Conservation (phyloP, 2,113 vertebrate genomes). For the Hydrolagus affinis region DNA sequence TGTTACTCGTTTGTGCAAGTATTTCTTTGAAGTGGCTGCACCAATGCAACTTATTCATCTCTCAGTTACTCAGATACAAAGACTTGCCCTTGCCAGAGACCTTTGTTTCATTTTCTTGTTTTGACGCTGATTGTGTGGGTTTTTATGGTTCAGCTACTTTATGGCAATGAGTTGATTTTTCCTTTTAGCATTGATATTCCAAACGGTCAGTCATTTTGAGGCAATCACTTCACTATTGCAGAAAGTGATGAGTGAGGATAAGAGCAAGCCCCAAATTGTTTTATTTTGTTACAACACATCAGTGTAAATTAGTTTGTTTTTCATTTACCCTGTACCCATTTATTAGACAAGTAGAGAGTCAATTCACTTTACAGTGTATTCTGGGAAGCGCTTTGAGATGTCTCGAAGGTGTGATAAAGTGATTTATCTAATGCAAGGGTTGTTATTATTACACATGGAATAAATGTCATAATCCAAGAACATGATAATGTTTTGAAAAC, state of each 20-base stretch:
- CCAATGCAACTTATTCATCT: not conserved
- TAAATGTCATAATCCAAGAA: not conserved
- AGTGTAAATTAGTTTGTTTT: too few species aligned
- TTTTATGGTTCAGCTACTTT: not conserved
- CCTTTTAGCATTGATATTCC: not conserved
- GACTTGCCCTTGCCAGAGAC: not conserved
- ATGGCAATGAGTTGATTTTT: not conserved
- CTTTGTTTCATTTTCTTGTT: not conserved
- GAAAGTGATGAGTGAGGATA: too few species aligned
- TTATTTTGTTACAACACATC: too few species aligned
- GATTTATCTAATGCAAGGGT: not conserved
- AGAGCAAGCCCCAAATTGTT: too few species aligned
- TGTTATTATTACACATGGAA: not conserved
- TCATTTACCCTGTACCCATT: too few species aligned
- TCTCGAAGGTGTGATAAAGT: too few species aligned
- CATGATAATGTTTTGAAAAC: not conserved
- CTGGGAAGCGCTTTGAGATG: too few species aligned
- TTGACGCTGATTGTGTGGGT: not conserved
- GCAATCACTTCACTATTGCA: too few species aligned
- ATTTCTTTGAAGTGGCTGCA: not conserved
- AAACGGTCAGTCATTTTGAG: not conserved
- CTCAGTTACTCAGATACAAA: too few species aligned
- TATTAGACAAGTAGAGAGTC: too few species aligned
- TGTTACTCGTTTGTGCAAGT: too few species aligned
- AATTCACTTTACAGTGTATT: too few species aligned